Conservation (phyloP, 2,113 vertebrate genomes). For the Thunnus thynnus region DNA sequence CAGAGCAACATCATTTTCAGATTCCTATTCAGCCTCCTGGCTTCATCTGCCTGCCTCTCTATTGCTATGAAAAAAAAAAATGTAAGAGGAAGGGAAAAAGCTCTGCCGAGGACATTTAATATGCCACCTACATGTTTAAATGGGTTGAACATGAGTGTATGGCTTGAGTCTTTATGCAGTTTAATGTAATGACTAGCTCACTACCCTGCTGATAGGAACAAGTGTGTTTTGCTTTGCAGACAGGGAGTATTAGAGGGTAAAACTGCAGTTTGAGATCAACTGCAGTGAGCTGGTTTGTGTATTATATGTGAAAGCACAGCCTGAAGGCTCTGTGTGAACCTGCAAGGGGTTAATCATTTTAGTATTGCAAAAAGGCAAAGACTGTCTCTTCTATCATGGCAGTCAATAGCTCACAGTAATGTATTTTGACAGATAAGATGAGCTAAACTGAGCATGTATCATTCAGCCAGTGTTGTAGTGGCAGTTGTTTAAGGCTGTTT, state of each 20-base stretch:
- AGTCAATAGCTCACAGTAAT: slow-evolving; percentile 9
- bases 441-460: slow-evolving; percentile 13
- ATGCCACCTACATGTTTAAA: slow-evolving; percentile 69
- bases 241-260: slow-evolving; percentile 22
- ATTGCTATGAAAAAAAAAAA: slow-evolving; percentile 17
- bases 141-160: slow-evolving; percentile 30
- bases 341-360: slow-evolving; percentile 35
- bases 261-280: slow-evolving; percentile 18
- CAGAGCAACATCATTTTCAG: slow-evolving; percentile 57
- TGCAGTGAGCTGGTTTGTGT: not conserved
- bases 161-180: slow-evolving; percentile 25
- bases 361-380: slow-evolving; percentile 25
- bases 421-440: slow-evolving; percentile 20
- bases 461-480: not conserved
- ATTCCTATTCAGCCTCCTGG: slow-evolving; percentile 43
- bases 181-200: slow-evolving; percentile 53
- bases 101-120: slow-evolving; percentile 58
- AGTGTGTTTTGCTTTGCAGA: slow-evolving; percentile 20
- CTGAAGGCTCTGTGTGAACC: slow-evolving; percentile 35
- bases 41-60: slow-evolving; percentile 53
- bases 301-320: slow-evolving; percentile 19
- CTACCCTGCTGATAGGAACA: slow-evolving; percentile 31
- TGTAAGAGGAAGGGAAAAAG: slow-evolving; percentile 22
- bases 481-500: not conserved
- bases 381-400: not conserved